phyloP scores from a whole-genome alignment of 2,797 vertebrate genomes.

The Sebastes paucispinis region DNA sequence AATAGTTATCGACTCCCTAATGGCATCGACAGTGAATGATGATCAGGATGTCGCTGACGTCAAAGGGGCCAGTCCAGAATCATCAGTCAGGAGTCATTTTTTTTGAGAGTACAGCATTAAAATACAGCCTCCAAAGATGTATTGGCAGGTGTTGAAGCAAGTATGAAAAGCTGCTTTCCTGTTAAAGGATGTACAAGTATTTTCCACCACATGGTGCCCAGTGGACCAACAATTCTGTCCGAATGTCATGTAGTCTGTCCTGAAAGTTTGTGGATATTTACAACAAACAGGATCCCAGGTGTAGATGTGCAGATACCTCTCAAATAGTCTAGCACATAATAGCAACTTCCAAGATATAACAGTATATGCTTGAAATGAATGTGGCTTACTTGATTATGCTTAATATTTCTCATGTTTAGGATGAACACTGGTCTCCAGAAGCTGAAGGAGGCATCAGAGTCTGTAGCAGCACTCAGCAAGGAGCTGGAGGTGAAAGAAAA shows the following conservation, averaged over 20 bases:
- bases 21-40: not conserved
- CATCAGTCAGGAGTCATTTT: not conserved
- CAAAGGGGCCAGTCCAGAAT: not conserved
- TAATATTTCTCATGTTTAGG: constrained; percentile 68
- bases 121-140: not conserved
- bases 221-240: not conserved
- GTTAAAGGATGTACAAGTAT: not conserved
- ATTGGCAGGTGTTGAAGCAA: not conserved
- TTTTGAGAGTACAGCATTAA: not conserved
- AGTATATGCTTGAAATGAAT: not conserved
- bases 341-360: not conserved
- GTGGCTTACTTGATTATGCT: not conserved
- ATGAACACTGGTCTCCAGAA: constrained; percentile 96
- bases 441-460: constrained; percentile 93
- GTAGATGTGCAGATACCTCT: not conserved
- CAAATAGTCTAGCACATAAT: not conserved
- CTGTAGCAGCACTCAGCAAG: constrained; percentile 90
- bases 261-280: not conserved
- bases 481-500: constrained; percentile 94
- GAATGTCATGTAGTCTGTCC: not conserved
- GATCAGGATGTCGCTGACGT: not conserved
- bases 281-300: not conserved
- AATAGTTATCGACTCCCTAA: not conserved
- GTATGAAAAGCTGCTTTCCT: constrained; percentile 1
- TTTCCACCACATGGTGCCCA: not conserved